Percentiles rank a stretch among this genome's conserved stretches.
phyloP scores from a whole-genome alignment of 2,797 vertebrate species.

The Fistularia commersonii region DNA sequence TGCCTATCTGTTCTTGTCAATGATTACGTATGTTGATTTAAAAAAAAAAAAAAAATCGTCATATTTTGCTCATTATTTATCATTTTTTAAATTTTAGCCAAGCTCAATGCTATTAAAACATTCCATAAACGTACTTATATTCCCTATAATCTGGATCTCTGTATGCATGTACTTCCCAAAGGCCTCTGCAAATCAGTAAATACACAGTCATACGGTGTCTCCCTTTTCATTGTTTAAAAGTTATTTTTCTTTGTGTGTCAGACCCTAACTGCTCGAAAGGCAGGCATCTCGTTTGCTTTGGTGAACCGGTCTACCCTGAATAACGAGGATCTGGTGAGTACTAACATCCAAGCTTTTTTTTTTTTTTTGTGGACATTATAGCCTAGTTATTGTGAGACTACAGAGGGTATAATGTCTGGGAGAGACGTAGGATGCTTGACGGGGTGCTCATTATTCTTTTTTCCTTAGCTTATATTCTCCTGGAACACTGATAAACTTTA shows the following conservation, averaged over 20 bases:
- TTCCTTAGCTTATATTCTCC: constrained; percentile 5
- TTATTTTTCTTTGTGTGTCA: constrained; percentile 47
- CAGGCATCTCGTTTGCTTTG: constrained; percentile 94
- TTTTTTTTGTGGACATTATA: constrained; percentile 22
- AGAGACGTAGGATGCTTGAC: constrained; percentile 12
- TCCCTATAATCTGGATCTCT: background rate
- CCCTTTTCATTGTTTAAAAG: constrained; percentile 9
- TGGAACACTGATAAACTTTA: constrained; percentile 10
- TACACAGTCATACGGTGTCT: constrained; percentile 1
- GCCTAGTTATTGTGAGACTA: constrained; percentile 19
- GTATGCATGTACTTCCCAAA: background rate
- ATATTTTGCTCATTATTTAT: too few species aligned
- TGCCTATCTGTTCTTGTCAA: background rate
- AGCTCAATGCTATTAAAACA: background rate
- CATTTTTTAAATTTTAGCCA: too few species aligned
- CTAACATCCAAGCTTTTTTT: constrained; percentile 11
- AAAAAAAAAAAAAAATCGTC: too few species aligned
- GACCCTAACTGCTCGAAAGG: constrained; percentile 97
- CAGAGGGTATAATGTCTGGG: constrained; percentile 5
- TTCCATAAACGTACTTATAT: background rate
- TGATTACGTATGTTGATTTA: too few species aligned
- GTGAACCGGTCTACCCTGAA: constrained; percentile 91
- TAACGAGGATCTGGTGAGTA: constrained; percentile 94
- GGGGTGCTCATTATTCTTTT: constrained; percentile 18
- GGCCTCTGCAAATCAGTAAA: constrained; percentile 2